Conservation (phyloP, 2,113 vertebrate genomes). For the Naja naja region DNA sequence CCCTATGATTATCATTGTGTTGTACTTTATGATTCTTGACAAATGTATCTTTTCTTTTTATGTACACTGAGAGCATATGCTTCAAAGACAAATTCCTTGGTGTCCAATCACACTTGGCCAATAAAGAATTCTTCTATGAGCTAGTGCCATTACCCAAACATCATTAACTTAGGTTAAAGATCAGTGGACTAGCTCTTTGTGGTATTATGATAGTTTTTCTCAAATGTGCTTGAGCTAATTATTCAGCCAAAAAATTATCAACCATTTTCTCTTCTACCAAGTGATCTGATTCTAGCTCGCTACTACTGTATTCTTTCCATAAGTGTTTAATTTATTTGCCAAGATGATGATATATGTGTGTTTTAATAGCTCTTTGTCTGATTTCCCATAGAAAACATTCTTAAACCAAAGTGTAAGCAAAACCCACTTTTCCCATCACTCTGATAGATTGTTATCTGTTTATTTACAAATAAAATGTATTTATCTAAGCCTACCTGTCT, state of each 20-base stretch:
- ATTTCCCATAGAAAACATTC: background rate
- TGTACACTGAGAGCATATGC: no score
- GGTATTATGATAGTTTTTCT: background rate
- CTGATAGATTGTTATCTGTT: background rate
- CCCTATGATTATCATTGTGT: no score
- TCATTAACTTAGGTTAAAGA: background rate
- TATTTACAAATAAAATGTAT: background rate
- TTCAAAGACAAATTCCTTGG: no score
- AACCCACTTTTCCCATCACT: background rate
- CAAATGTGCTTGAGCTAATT: background rate
- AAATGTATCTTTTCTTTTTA: no score
- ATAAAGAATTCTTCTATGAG: no score
- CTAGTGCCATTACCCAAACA: background rate
- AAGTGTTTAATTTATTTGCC: background rate
- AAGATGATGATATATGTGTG: background rate
- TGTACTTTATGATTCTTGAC: no score
- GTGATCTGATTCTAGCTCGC: background rate
- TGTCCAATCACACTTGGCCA: no score
- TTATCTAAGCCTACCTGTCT: slow-evolving; percentile 79
- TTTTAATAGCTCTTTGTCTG: background rate
- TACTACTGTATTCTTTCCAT: background rate
- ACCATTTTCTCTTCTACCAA: background rate
- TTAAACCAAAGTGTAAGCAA: background rate
- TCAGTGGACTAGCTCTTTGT: background rate
- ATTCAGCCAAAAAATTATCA: background rate